Conservation (phyloP, 92 coral and sea anemone species). For the Actinernus sp. region DNA sequence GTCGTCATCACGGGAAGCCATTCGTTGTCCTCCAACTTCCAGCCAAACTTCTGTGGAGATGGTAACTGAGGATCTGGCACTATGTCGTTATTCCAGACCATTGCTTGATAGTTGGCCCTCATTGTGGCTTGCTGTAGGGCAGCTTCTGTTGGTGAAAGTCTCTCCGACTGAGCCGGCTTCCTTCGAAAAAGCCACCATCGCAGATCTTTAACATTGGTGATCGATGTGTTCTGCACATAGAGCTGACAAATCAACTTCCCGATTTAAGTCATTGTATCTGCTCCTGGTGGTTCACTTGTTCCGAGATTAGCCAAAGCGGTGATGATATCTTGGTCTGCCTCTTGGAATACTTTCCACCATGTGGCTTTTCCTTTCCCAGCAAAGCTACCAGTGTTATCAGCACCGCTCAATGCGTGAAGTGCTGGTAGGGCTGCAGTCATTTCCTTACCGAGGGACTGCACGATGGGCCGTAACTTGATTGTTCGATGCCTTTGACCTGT, state of each 20-base stretch:
- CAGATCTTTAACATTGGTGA: constrained; percentile 5
- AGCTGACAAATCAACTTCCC: constrained; percentile 16
- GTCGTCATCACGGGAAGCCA: constrained; percentile 48
- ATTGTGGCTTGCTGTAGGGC: background rate
- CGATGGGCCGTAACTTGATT: constrained; percentile 16
- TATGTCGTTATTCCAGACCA: constrained; percentile 7
- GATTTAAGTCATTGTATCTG: background rate
- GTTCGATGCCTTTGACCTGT: constrained; percentile 8
- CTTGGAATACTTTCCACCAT: constrained; percentile 12
- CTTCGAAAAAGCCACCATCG: constrained; percentile 20
- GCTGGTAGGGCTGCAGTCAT: constrained; percentile 27
- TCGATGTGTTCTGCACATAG: constrained; percentile 11
- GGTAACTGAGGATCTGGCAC: constrained; percentile 11
- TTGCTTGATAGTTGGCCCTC: constrained; percentile 17
- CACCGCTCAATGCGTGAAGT: constrained; percentile 16
- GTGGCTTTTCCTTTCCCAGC: constrained; percentile 18
- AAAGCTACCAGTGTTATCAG: constrained; percentile 9
- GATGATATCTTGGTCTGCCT: constrained; percentile 6
- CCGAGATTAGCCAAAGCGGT: constrained; percentile 11
- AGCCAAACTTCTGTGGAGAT: constrained; percentile 5
- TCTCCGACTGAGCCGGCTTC: constrained; percentile 24
- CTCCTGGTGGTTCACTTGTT: background rate
- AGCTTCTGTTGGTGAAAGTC: constrained; percentile 23
- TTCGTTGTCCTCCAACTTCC: constrained; percentile 21
- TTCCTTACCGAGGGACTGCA: constrained; percentile 9